phyloP scores from a whole-genome alignment of 2,888 invertebrate genomes.

The Muscina levida region DNA sequence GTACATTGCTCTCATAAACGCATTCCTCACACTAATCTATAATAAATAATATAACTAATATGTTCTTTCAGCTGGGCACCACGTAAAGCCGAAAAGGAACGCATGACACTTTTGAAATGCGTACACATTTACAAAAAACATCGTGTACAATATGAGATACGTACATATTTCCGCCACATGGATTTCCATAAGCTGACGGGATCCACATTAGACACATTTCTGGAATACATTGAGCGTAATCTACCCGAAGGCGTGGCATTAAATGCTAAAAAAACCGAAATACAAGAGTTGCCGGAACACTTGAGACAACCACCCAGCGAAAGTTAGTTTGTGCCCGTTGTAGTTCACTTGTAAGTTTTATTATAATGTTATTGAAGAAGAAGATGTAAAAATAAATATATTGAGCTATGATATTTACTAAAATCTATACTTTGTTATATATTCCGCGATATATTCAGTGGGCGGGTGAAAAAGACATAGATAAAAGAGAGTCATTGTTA shows the following conservation, averaged over 20 bases:
- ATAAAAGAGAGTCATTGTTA: background rate
- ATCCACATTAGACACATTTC: conserved; percentile 95
- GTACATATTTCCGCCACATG: conserved; percentile 94
- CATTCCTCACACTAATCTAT: too few species aligned
- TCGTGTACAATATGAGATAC: conserved; percentile 95
- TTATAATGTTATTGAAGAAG: conserved; percentile 5
- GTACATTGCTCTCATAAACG: too few species aligned
- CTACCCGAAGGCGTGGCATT: conserved; percentile 98
- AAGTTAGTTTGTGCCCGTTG: conserved; percentile 64
- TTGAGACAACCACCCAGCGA: conserved; percentile 79
- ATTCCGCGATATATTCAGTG: background rate
- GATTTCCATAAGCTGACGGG: conserved; percentile 93
- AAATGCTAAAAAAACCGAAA: conserved; percentile 90
- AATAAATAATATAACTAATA: too few species aligned
- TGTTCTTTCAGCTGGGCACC: conserved; percentile 84
- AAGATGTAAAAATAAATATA: conserved; percentile 11
- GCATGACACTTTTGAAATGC: conserved; percentile 91
- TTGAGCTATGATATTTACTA: background rate
- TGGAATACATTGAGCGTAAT: conserved; percentile 98
- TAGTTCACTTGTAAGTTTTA: background rate
- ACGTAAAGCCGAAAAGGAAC: conserved; percentile 86
- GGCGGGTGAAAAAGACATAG: too few species aligned
- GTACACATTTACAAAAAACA: conserved; percentile 96
- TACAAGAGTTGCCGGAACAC: conserved; percentile 82
- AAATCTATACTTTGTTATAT: background rate